These are phyloP conservation scores for Papilio demoleus DNA, from an alignment of 2,888 invertebrate species.

Conservation along the genomic window DNA sequence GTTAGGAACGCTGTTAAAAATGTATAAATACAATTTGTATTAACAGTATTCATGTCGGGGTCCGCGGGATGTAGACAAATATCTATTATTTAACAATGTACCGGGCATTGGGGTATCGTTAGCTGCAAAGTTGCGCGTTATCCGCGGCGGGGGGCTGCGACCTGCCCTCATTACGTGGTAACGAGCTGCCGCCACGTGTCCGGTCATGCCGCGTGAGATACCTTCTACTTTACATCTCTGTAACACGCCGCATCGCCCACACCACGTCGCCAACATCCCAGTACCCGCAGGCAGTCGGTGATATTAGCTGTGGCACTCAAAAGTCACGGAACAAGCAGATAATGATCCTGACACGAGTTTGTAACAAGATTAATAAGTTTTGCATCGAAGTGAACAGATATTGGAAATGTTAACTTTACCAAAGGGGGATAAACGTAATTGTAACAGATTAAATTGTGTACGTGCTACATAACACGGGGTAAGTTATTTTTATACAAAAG, in stretches of 20 bases:
- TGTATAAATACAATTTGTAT: not conserved
- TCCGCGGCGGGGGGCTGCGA: conserved; percentile 67
- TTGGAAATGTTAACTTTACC: not conserved
- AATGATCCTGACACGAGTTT: not conserved
- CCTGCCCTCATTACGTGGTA: conserved; percentile 57
- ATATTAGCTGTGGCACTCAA: not conserved
- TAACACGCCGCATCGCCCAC: conserved; percentile 22
- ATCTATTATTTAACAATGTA: conserved; percentile 15
- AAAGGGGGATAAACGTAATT: not conserved
- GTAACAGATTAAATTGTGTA: not conserved
- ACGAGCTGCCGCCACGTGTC: conserved; percentile 44
- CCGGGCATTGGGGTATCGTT: conserved; percentile 24
- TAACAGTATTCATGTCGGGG: not conserved
- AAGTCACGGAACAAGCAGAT: conserved; percentile 8
- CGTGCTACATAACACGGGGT: too few species aligned
- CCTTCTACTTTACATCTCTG: not conserved
- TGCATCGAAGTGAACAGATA: not conserved
- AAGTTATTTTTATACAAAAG: too few species aligned
- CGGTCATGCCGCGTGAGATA: conserved; percentile 38
- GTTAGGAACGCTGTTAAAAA: not conserved
- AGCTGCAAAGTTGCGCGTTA: conserved; percentile 25
- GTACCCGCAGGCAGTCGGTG: conserved; percentile 35
- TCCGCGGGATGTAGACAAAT: conserved; percentile 7
- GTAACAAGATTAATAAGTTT: not conserved
- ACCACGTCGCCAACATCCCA: conserved; percentile 38